Evolutionary conservation across 2,113 vertebrate species (phyloP).

Genomic region (Pangasianodon hypophthalmus): DNA sequence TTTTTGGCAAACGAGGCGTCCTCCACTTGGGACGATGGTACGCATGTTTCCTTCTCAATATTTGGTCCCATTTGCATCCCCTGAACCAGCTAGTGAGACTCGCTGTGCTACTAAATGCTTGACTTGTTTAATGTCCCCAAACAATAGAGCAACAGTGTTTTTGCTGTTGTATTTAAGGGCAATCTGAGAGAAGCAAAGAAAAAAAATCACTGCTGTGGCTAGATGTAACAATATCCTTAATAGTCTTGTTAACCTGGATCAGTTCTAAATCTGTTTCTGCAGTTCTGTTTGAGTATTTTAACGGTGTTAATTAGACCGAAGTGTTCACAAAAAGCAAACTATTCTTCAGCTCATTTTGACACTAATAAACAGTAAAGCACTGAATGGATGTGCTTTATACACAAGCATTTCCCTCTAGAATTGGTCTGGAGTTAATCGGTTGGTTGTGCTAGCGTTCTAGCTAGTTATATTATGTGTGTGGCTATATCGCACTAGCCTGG

Average conservation of each 20-base stretch:
- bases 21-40: neutral
- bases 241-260: neutral
- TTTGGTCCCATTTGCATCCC: neutral
- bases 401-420: neutral
- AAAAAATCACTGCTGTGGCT: neutral
- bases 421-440: neutral
- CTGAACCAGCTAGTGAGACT: neutral
- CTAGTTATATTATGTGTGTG: no score
- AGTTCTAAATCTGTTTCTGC: neutral
- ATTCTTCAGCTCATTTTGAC: neutral
- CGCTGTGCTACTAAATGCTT: neutral
- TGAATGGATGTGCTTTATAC: neutral
- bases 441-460: neutral
- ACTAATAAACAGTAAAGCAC: neutral
- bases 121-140: neutral
- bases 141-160: neutral
- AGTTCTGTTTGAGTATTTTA: neutral
- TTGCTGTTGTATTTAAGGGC: neutral
- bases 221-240: neutral
- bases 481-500: neutral
- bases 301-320: neutral
- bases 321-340: neutral
- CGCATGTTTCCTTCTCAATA: neutral
- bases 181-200: neutral
- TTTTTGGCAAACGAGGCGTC: no score